phyloP scores from a whole-genome alignment of 2,797 vertebrate species.

The Anguilla marmorata region DNA sequence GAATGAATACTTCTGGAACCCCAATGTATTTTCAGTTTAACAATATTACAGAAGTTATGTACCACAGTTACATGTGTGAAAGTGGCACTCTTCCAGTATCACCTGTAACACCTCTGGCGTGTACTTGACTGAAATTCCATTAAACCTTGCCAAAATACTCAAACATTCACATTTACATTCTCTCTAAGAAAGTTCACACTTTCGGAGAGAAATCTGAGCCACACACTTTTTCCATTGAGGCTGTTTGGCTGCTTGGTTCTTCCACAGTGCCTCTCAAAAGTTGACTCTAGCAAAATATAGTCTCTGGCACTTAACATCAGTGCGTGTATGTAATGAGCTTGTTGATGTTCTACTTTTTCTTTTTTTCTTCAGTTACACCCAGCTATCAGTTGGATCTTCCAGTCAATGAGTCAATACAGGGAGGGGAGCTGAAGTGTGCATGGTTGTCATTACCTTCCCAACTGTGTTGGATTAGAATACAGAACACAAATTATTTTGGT shows the following conservation, averaged over 20 bases:
- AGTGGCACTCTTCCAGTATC: too few species aligned
- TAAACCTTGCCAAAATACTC: too few species aligned
- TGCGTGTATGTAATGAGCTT: not conserved
- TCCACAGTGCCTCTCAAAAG: not conserved
- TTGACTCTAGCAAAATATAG: not conserved
- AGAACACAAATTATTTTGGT: not conserved
- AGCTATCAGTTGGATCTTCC: not conserved
- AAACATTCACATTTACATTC: too few species aligned
- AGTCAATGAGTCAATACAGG: not conserved
- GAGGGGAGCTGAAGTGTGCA: not conserved
- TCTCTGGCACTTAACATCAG: not conserved
- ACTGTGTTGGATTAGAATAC: not conserved
- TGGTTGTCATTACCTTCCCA: not conserved
- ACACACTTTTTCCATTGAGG: not conserved
- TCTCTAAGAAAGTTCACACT: too few species aligned
- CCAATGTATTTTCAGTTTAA: too few species aligned
- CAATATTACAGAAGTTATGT: too few species aligned
- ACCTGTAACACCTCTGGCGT: too few species aligned
- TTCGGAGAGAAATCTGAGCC: not conserved
- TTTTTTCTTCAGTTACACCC: not conserved
- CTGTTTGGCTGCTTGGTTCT: not conserved
- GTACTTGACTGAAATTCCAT: too few species aligned
- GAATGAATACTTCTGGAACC: too few species aligned
- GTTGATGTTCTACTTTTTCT: not conserved
- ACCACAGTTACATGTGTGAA: too few species aligned